phyloP scores from a whole-genome alignment of 2,113 vertebrate genomes.

The Argyrosomus japonicus region DNA sequence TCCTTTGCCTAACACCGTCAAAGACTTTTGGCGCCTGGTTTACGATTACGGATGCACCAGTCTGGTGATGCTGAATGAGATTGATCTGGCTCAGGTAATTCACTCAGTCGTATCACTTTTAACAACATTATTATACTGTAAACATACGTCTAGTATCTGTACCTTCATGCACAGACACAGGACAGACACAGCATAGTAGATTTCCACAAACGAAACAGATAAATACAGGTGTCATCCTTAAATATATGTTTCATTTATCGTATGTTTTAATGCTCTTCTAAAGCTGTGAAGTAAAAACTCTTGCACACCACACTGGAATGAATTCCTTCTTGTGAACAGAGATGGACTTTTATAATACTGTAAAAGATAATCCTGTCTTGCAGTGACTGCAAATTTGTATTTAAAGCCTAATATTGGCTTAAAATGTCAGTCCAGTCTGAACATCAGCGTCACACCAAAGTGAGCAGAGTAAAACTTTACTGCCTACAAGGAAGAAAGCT shows the following conservation, averaged over 20 bases:
- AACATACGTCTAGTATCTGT: background rate
- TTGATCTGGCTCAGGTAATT: conserved; percentile 94
- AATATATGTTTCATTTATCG: background rate
- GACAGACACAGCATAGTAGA: no score
- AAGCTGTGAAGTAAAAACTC: background rate
- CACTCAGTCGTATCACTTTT: background rate
- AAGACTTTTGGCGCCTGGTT: conserved; percentile 99
- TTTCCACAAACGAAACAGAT: background rate
- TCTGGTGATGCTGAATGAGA: conserved; percentile 98
- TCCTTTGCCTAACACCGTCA: conserved; percentile 97
- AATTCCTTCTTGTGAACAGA: background rate
- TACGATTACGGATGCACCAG: conserved; percentile 99
- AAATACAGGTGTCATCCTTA: background rate
- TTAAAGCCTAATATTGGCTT: conserved; percentile 3
- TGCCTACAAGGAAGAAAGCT: background rate
- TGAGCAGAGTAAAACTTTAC: background rate
- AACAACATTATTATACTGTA: background rate
- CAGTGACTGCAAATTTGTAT: background rate
- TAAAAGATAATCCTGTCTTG: background rate
- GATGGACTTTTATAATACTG: background rate
- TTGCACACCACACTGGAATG: background rate
- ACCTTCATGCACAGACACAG: background rate
- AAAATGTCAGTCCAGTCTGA: background rate
- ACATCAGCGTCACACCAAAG: background rate
- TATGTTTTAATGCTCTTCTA: background rate